Evolutionary conservation across 2,888 invertebrate genomes (phyloP), one percentile per base, ranked within the genome.

Genomic region (Rhingia campestris): DNA sequence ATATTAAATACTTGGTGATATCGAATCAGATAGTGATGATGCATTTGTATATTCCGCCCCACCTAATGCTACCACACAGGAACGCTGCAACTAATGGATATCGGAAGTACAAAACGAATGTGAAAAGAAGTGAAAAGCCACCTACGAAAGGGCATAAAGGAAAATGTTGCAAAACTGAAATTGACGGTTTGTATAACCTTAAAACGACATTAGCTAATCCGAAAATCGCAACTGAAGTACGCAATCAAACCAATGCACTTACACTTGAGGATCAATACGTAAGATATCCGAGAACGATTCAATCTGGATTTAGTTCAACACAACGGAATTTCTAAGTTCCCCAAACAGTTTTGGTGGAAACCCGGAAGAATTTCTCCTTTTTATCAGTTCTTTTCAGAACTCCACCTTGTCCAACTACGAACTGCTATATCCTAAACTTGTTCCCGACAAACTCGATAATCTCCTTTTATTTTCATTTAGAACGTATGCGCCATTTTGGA

Each of bases 1-100:
- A 14, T 72, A 43, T 9, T 14, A 72, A 14, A 53, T 61, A 12
- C 72, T 72, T n/a, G 61, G 33, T 12, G 51, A 72, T 7, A 51
- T 51, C 6, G 33, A 12, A 5, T 59, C 56, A 12, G 54, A 66
- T 10, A 10, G 12, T 9, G 54, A 54, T 6, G 69, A 39, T 35
- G 22, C 22, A 22, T 22, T 22, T 22, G 22, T 2, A 22, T 22
- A 22, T 22, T 22, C 22, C 22, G 22, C 22, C 22, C 2, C 2
- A 22, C 22, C 22, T 22, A 22, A 22, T 22, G 33, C 35, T 33
- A 56, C 14, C 14, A 58, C 22, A 37, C 22, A 58, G 39, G 54
- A 67, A 7, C 30, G 41, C 32, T 32, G 14, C 5, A 10, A 35
- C 9, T 22, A 43, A 32, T 43, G 43, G 54, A 56, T 56, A 56